Conservation (phyloP, 2,888 invertebrate species). For the Balanococcus diminutus region DNA sequence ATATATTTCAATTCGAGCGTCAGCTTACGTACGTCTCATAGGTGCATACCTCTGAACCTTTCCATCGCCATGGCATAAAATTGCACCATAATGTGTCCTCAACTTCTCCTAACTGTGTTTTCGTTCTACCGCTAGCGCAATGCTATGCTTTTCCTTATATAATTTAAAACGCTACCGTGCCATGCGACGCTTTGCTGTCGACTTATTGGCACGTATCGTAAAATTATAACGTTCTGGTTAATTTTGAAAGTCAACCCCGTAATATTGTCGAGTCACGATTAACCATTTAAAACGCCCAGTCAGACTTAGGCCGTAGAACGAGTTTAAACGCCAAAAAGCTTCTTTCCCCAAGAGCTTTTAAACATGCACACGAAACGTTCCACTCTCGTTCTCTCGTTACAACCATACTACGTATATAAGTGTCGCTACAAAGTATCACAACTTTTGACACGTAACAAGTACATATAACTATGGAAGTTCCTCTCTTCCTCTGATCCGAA, state of each 20-base stretch:
- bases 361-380: background rate
- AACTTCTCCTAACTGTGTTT: background rate
- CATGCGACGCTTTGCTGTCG: no score
- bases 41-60: no score
- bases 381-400: no score
- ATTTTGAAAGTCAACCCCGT: background rate
- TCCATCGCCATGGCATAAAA: background rate
- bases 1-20: background rate
- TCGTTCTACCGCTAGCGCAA: background rate
- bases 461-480: background rate
- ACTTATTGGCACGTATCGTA: constrained; percentile 7
- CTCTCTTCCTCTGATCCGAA: background rate
- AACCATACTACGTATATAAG: background rate
- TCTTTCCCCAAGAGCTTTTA: background rate
- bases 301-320: background rate
- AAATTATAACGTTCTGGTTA: constrained; percentile 12
- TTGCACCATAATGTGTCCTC: background rate
- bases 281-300: background rate
- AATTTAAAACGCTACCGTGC: background rate
- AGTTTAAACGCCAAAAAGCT: background rate
- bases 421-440: background rate
- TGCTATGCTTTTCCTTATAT: constrained; percentile 1
- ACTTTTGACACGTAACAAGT: constrained; percentile 21
- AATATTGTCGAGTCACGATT: constrained; percentile 22
- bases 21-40: background rate